Evolutionary conservation across 2,888 invertebrate species (phyloP), one percentile per base, ranked within the genome.

Genomic region (Polyommatus icarus): DNA sequence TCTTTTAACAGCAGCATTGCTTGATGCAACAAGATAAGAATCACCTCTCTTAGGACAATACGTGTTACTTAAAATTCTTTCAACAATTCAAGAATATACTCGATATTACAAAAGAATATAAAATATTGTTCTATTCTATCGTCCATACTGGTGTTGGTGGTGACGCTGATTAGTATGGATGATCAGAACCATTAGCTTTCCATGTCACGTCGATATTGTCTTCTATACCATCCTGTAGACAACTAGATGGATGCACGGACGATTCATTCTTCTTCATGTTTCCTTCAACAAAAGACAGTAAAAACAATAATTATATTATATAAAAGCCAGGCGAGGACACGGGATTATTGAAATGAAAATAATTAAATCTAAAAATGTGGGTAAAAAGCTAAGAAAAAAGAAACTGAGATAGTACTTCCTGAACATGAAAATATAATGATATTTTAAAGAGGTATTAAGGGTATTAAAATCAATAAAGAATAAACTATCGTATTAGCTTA

Each of bases 101-200:
- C 77, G 71, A 71, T 80, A 77, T 72, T 76, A 76, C 73, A 40
- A 36, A 79, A 81, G 81, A 79, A 79, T 79, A 79, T 81, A 80
- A 82, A 80, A 77, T 76, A 76, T 59, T 71, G 71, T 40, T 79
- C 46, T 77, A 71, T 76, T 79, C 78, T 59, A 57, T 76, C 79
- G 77, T 76, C 77, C 72, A 78, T 79, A 76, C 76, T 20, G 61
- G 61, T 12, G 59, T 59, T 59, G 7, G 24, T 61, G 24, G 12
- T 61, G 20, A 20, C 12, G 24, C 76, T 50, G 73, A 76, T 76
- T 78, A 78, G 80, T 79, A 76, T 81, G 80, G 78, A 80, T 82
- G 80, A 80, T 73, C 76, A 75, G 71, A 76, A 77, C 80, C 82
- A 83, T 83, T 79, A 79, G 82, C 82, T 81, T 82, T 80, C 79